Evolutionary conservation across 2,113 vertebrate genomes (phyloP).

Genomic region (Scophthalmus maximus): DNA sequence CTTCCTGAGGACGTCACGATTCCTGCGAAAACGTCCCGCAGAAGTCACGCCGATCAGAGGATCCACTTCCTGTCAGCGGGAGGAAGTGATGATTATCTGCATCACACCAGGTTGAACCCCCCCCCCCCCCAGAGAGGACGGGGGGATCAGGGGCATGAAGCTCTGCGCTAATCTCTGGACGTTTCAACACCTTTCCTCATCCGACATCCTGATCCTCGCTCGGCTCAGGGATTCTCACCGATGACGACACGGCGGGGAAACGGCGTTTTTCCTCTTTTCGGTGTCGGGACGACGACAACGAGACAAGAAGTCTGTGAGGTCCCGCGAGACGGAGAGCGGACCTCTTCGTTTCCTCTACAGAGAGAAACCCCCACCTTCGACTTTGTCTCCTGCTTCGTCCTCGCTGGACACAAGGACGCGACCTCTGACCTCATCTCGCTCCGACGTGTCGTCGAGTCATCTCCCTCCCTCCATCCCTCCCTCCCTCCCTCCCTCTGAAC

Average conservation of each 20-base stretch:
- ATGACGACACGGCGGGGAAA: slow-evolving; percentile 24
- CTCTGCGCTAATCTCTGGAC: slow-evolving; percentile 35
- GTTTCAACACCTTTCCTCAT: slow-evolving; percentile 38
- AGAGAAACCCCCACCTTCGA: too few species aligned
- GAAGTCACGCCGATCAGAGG: background rate
- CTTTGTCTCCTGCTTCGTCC: too few species aligned
- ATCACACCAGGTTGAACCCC: slow-evolving; percentile 26
- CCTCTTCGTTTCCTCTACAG: too few species aligned
- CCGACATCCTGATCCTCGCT: slow-evolving; percentile 23
- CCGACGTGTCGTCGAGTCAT: too few species aligned
- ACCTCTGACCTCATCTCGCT: too few species aligned
- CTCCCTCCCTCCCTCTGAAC: too few species aligned
- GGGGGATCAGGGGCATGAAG: slow-evolving; percentile 33
- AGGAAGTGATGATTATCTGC: slow-evolving; percentile 58
- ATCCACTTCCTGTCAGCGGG: slow-evolving; percentile 53
- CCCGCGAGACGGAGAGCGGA: too few species aligned
- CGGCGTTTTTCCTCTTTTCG: too few species aligned
- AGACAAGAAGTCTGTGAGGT: too few species aligned
- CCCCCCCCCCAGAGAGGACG: slow-evolving; percentile 6
- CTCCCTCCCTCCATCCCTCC: too few species aligned
- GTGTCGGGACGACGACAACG: too few species aligned
- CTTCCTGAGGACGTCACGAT: slow-evolving; percentile 49
- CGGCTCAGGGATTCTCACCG: slow-evolving; percentile 16
- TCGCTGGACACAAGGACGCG: too few species aligned
- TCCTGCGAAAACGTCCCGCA: background rate